A percentile compares a stretch with the other conserved stretches of the same genome.
These are phyloP conservation scores for Meriones unguiculatus DNA, from an alignment of 2,113 vertebrate species.

Conservation along the genomic window DNA sequence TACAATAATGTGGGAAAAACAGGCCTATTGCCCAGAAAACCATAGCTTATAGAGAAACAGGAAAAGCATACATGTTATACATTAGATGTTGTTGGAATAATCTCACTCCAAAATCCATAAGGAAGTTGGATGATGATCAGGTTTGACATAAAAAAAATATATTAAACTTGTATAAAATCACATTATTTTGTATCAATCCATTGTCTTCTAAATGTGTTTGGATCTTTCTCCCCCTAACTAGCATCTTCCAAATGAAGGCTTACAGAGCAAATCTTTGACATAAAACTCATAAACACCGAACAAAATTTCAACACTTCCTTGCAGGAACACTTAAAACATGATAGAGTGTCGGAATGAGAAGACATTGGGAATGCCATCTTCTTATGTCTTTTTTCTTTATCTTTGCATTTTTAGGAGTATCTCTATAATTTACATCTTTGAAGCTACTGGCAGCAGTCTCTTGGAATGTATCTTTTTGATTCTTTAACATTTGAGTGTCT, in stretches of 20 bases:
- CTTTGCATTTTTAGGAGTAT: not conserved
- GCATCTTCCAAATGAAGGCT: not conserved
- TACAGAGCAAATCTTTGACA: not conserved
- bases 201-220: not conserved
- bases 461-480: not conserved
- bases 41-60: slow-evolving; percentile 22
- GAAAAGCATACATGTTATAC: slow-evolving; percentile 15
- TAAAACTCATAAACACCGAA: not conserved
- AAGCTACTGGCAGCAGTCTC: not conserved
- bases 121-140: slow-evolving; percentile 10
- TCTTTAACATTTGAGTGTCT: not conserved
- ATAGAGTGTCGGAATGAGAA: not conserved
- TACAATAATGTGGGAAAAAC: slow-evolving; percentile 25
- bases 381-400: not conserved
- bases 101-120: slow-evolving; percentile 36
- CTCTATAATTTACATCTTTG: not conserved
- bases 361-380: not conserved
- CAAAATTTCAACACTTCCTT: not conserved
- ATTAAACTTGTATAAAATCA: not conserved
- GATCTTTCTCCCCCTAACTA: not conserved
- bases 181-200: not conserved
- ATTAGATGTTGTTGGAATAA: not conserved
- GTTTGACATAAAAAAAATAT: slow-evolving; percentile 13
- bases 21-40: not conserved
- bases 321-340: not conserved